Evolutionary conservation across 2,888 invertebrate genomes (phyloP).

Genomic region (Drosophila macrospina): DNA sequence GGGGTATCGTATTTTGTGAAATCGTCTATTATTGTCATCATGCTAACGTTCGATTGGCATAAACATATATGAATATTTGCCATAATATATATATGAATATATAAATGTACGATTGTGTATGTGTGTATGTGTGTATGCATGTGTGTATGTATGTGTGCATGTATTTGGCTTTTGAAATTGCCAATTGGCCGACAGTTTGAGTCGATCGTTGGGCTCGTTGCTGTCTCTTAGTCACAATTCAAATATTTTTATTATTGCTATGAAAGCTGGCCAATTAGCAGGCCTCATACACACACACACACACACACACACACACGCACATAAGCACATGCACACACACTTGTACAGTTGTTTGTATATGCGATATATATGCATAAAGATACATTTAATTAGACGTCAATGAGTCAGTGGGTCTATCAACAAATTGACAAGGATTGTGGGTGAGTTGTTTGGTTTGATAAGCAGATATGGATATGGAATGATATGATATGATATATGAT

Average conservation of each 20-base stretch:
- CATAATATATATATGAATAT: slow-evolving; percentile 17
- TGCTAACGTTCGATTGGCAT: slow-evolving; percentile 75
- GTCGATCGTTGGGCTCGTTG: slow-evolving; percentile 35
- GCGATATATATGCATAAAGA: slow-evolving; percentile 19
- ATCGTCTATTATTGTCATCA: slow-evolving; percentile 80
- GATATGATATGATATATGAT: slow-evolving; percentile 15
- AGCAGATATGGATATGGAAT: slow-evolving; percentile 26
- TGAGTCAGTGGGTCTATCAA: slow-evolving; percentile 59
- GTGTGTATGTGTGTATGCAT: background rate
- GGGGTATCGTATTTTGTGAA: slow-evolving; percentile 74
- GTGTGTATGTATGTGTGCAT: slow-evolving; percentile 3
- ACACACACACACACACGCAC: background rate
- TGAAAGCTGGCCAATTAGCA: slow-evolving; percentile 77
- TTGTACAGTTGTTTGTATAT: too few species aligned
- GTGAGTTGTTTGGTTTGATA: slow-evolving; percentile 28
- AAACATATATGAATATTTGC: slow-evolving; percentile 37
- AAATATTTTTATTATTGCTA: slow-evolving; percentile 71
- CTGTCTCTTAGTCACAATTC: slow-evolving; percentile 72
- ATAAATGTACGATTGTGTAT: background rate
- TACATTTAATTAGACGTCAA: slow-evolving; percentile 67
- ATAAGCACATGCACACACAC: background rate
- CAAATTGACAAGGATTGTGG: slow-evolving; percentile 30
- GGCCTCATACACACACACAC: slow-evolving; percentile 31
- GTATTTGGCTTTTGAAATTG: slow-evolving; percentile 65
- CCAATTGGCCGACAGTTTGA: slow-evolving; percentile 58